These are phyloP conservation scores for Tauraco hartlaubi DNA, from an alignment of 2,797 vertebrate genomes.

Conservation along the genomic window DNA sequence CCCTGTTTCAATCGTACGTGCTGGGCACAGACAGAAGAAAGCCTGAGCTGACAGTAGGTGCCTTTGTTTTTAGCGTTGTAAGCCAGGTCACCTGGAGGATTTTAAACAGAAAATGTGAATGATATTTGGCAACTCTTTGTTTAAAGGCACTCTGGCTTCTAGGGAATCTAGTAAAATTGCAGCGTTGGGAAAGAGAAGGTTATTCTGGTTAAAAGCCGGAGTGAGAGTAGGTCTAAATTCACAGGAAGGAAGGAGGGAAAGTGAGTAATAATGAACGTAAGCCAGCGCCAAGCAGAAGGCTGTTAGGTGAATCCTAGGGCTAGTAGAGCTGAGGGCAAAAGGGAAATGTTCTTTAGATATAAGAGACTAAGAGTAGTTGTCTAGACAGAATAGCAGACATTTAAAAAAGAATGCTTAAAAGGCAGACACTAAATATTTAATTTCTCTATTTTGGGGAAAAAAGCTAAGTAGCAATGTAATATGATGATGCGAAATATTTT, in stretches of 20 bases:
- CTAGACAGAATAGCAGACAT: slow-evolving; percentile 49
- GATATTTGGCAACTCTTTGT: background rate
- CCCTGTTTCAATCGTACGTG: rapidly evolving
- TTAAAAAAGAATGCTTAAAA: background rate
- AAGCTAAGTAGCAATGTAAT: background rate
- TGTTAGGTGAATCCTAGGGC: background rate
- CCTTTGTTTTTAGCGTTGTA: background rate
- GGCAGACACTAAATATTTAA: slow-evolving; percentile 46
- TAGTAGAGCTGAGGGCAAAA: background rate
- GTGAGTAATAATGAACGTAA: background rate
- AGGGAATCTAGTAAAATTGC: background rate
- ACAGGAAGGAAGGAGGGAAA: background rate
- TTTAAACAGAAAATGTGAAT: background rate
- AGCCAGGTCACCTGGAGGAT: background rate
- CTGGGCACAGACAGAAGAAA: background rate
- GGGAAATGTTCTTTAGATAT: background rate
- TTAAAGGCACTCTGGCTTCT: background rate
- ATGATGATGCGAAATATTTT: background rate
- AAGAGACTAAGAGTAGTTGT: background rate
- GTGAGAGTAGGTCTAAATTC: background rate
- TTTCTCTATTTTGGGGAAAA: slow-evolving; percentile 4
- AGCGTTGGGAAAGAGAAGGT: background rate
- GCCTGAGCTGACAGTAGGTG: background rate
- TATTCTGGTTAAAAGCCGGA: background rate
- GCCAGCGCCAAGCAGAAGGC: background rate